Base-by-base conservation (phyloP, 2,888 invertebrate genomes). In the Tubulanus polymorphus region DNA sequence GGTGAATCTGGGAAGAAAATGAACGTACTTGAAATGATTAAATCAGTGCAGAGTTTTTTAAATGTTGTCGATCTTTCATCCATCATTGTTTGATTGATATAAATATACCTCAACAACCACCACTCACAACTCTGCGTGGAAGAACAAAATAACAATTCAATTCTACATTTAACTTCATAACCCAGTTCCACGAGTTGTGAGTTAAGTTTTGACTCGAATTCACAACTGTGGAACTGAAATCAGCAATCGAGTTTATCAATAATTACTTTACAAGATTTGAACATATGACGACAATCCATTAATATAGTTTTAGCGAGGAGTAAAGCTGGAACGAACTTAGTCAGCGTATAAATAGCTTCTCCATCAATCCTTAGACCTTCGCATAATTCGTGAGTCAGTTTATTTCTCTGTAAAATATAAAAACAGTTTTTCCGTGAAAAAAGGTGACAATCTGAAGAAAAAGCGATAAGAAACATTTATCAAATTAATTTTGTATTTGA, bases 61-160 rank as follows among this genome's bases (percentile, higher is more conserved):
- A 81, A 54, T 12, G 69, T 64, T 23, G 73, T 85, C 37, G 89
- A 87, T 59, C 85, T 81, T 66, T 92, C 91, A 65, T 91, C 89
- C 15, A 93, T 74, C 30, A 87, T 79, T 64, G 84, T 82, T 74
- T 93, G 93, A 72, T 92, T 91, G 8, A 88, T 75, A 48, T 85
- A 84, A 65, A 88, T 82, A 53, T 85, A 81, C 65, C 93, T 84
- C 69, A 92, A 82, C 62, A 84, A 79, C 93, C 91, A 91, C 88
- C 87, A 88, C 29, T 83, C 71, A 61, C 79, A 75, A 2, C 83
- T 77, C 79, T 80, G 63, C 35, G 68, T 70, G 35, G 53, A 35
- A 59, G 27, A 18, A 28, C 15, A 15, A 29, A 50, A 37, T 8
- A 26, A 48, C 46, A 50, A 35, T 53, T 37, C 12, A n/a, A n/a